phyloP scores from a whole-genome alignment of 1,140 invertebrate species.

The Leguminivora glycinivorella region DNA sequence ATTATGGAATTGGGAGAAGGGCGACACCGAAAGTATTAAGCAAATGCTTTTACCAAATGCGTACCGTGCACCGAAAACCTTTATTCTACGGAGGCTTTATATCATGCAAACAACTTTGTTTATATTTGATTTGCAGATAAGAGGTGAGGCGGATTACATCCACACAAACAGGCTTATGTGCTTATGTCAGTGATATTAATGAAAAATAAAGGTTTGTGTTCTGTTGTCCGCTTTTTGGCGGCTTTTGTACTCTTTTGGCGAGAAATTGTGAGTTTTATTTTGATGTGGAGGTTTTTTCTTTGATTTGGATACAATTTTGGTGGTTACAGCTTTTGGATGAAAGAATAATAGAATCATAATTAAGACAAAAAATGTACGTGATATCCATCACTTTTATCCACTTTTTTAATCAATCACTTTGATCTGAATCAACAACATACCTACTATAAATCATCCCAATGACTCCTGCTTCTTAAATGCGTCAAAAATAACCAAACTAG shows the following conservation, averaged over 20 bases:
- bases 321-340: too few species aligned
- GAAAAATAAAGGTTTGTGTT: constrained; percentile 35
- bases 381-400: too few species aligned
- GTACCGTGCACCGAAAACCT: not conserved
- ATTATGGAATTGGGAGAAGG: not conserved
- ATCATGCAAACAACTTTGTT: constrained; percentile 38
- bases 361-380: too few species aligned
- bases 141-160: constrained; percentile 32
- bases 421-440: too few species aligned
- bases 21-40: not conserved
- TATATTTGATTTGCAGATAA: constrained; percentile 56
- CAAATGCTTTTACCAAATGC: not conserved
- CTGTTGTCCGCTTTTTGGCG: not conserved
- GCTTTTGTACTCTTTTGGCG: not conserved
- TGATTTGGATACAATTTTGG: too few species aligned
- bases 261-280: too few species aligned
- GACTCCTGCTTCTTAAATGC: too few species aligned
- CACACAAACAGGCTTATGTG: constrained; percentile 57
- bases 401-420: too few species aligned
- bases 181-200: constrained; percentile 40
- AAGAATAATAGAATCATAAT: too few species aligned
- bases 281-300: too few species aligned
- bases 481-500: not conserved
- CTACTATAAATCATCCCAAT: too few species aligned
- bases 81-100: constrained; percentile 16